Evolutionary conservation across 2,797 vertebrate species (phyloP), one percentile per base, ranked within the genome.

Genomic region (Petrocephalus schoutedeni): DNA sequence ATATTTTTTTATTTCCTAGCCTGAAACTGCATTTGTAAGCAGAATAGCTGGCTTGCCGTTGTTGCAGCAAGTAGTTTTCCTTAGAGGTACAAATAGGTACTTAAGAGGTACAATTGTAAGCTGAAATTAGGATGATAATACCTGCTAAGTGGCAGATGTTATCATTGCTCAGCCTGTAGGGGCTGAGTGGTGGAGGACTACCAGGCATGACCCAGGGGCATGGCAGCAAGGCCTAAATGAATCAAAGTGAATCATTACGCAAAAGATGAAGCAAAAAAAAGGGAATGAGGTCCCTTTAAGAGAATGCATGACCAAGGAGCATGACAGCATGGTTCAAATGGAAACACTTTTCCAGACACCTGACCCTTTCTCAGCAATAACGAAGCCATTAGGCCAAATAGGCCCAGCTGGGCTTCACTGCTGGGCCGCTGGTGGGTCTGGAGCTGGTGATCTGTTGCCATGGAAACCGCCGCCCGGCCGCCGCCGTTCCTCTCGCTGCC

Each of bases 401-500:
- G 74, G 41, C 36, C 74, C 74, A 77, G 74, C 74, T 77, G 71
- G 71, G 71, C 36, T 77, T 77, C 71, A 77, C 45, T 77, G 41
- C 41, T 1, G 19, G 32, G 4, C 71, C 3, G 6, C 71, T 45
- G 32, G 36, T 77, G 71, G 36, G 71, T 16, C 2, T 36, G 2
- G 74, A 77, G 41, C 16, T n/a, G 41, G 41, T 77, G 74, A 77
- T 49, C 36, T 49, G 45, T 77, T 49, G 74, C 74, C 74, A 77
- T 77, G 74, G 74, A 77, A 77, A 77, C 74, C 36, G 8, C 36
- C 41, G 0, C 6, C 16, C 45, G 1, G 41, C 41, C 8, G 74
- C 16, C 3, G 41, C 19, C n/a, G 9, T 36, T 19, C 74, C 16
- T 77, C 74, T 10, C 36, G 8, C 36, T 2, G 74, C 9, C 74